phyloP scores from a whole-genome alignment of 2,113 vertebrate genomes.

The Meles meles region DNA sequence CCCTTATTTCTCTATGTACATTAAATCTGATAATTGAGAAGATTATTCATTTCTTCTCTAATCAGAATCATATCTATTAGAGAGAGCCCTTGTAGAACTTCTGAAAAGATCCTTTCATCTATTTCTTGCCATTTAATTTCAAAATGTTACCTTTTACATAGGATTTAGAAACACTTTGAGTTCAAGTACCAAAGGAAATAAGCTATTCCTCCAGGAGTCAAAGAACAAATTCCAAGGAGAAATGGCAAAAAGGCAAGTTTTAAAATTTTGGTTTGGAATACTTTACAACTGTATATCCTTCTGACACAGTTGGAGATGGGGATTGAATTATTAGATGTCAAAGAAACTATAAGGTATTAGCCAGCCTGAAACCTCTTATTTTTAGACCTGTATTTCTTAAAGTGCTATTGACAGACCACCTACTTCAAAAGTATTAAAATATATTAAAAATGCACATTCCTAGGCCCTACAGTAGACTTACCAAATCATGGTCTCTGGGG shows the following conservation, averaged over 20 bases:
- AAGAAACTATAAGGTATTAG: slow-evolving; percentile 21
- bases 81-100: slow-evolving; percentile 15
- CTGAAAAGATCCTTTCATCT: neutral
- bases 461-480: neutral
- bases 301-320: slow-evolving; percentile 15
- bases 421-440: neutral
- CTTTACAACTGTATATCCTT: slow-evolving; percentile 1
- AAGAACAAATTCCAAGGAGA: slow-evolving; percentile 62
- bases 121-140: slow-evolving; percentile 60
- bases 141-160: slow-evolving; percentile 67
- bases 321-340: neutral
- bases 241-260: slow-evolving; percentile 76
- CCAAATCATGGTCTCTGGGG: neutral
- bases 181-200: slow-evolving; percentile 55
- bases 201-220: slow-evolving; percentile 56
- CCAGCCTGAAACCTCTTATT: neutral
- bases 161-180: slow-evolving; percentile 63
- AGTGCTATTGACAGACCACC: neutral
- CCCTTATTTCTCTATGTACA: slow-evolving; percentile 13
- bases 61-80: neutral
- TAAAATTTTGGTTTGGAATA: slow-evolving; percentile 31
- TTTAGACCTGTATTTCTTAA: neutral
- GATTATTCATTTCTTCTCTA: neutral
- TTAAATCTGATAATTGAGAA: slow-evolving; percentile 46
- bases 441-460: neutral